Evolutionary conservation across 2,113 vertebrate species (phyloP).

Genomic region (Eleginops maclovinus): DNA sequence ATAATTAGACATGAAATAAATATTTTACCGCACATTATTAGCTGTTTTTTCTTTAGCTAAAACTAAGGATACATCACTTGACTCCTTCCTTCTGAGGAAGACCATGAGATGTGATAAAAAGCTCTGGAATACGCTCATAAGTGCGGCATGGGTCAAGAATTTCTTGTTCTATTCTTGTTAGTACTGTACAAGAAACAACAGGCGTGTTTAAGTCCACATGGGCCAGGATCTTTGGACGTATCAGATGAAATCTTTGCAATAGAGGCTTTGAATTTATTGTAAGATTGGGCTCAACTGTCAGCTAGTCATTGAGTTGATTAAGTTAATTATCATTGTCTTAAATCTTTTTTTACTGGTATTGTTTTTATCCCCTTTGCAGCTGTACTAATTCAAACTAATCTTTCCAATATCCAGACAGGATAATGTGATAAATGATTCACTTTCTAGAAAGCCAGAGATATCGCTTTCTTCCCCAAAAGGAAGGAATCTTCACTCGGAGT

Average conservation of each 20-base stretch:
- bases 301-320: neutral
- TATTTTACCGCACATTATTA: neutral
- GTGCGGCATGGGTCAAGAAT: neutral
- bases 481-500: slow-evolving; percentile 19
- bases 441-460: slow-evolving; percentile 44
- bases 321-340: neutral
- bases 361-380: neutral
- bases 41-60: neutral
- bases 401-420: slow-evolving; percentile 2
- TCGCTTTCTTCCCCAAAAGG: slow-evolving; percentile 11
- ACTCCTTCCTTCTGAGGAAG: neutral
- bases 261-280: neutral
- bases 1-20: neutral
- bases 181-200: neutral
- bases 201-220: neutral
- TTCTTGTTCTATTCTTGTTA: neutral
- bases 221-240: neutral
- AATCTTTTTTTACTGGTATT: neutral
- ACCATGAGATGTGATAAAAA: neutral
- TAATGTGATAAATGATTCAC: slow-evolving; percentile 57
- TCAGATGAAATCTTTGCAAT: neutral
- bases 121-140: neutral
- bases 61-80: neutral
- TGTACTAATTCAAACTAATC: slow-evolving; percentile 11
- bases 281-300: neutral